phyloP scores from a whole-genome alignment of 2,888 invertebrate species.

The Trachelus tabidus region DNA sequence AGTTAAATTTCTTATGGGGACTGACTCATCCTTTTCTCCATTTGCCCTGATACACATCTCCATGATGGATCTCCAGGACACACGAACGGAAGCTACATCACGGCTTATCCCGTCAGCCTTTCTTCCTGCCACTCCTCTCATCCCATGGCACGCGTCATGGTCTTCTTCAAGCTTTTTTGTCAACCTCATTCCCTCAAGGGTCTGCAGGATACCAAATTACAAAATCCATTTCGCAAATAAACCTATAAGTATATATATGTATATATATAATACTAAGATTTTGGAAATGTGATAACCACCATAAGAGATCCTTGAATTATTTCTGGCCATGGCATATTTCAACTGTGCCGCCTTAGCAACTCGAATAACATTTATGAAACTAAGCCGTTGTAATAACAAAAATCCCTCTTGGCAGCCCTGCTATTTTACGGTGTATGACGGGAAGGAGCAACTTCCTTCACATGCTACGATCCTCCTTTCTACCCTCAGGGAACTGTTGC shows the following conservation, averaged over 20 bases:
- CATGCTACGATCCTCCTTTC: background rate
- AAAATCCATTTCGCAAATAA: slow-evolving; percentile 28
- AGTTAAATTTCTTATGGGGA: background rate
- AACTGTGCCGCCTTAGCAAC: background rate
- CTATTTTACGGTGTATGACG: background rate
- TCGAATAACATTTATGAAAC: slow-evolving; percentile 28
- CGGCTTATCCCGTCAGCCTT: background rate
- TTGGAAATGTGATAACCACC: background rate
- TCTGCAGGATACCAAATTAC: background rate
- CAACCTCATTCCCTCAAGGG: background rate
- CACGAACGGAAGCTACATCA: background rate
- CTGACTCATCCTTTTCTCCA: background rate
- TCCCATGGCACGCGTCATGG: background rate
- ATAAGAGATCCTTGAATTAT: background rate
- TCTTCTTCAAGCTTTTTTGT: background rate
- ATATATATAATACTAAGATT: background rate
- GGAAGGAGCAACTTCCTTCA: background rate
- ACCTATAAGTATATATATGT: background rate
- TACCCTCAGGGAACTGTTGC: background rate
- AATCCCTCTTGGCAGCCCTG: background rate
- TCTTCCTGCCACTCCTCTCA: background rate
- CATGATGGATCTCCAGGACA: background rate
- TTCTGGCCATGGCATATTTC: background rate
- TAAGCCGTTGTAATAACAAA: slow-evolving; percentile 28
- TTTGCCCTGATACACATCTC: background rate